Percentiles rank a stretch among this genome's conserved stretches.
Evolutionary conservation across 1,140 invertebrate species (phyloP).

Genomic region (Magallana ariakensis): DNA sequence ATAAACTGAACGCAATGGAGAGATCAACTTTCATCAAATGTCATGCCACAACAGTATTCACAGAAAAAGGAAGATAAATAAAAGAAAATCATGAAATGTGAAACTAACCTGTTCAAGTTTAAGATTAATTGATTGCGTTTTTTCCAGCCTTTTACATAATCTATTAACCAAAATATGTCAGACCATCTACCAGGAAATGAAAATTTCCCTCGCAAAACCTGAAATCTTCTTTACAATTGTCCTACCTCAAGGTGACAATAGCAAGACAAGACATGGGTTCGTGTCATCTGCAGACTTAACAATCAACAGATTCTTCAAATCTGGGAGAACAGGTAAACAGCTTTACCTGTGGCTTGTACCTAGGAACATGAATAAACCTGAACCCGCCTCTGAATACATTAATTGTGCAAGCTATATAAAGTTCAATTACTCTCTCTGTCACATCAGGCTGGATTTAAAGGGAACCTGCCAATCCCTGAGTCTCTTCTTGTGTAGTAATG

Average conservation of each 20-base stretch:
- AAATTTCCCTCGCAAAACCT: not conserved
- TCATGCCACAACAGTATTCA: not conserved
- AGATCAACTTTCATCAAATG: no score
- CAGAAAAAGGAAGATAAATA: not conserved
- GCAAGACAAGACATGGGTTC: not conserved
- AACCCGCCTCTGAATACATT: conserved; percentile 3
- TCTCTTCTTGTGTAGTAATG: not conserved
- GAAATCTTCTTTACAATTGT: not conserved
- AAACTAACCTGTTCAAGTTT: not conserved
- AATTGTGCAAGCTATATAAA: conserved; percentile 28
- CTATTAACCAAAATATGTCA: not conserved
- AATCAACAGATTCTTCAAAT: conserved; percentile 3
- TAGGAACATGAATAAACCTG: not conserved
- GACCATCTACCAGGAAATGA: conserved; percentile 13
- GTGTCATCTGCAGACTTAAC: not conserved
- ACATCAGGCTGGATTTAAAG: not conserved
- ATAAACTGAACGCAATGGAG: no score
- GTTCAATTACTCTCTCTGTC: not conserved
- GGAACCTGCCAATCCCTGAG: conserved; percentile 1
- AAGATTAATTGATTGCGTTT: not conserved
- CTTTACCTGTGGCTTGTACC: conserved; percentile 2
- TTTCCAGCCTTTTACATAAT: not conserved
- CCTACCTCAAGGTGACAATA: conserved; percentile 24
- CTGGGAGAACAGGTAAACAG: not conserved
- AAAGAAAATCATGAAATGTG: not conserved